phyloP scores from a whole-genome alignment of 2,888 invertebrate species.

The Pandemis heparana region DNA sequence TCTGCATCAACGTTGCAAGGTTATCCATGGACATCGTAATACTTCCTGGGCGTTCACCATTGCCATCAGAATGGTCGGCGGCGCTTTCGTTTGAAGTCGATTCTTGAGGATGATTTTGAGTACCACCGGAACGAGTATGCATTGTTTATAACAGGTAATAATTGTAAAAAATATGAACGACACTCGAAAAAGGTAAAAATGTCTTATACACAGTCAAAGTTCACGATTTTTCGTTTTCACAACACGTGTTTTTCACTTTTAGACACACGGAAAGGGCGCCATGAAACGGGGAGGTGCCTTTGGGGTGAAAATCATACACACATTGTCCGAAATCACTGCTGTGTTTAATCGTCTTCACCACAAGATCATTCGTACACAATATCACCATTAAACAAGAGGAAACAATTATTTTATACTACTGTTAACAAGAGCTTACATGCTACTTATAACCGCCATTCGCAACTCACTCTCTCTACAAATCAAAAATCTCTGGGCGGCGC shows the following conservation, averaged over 20 bases:
- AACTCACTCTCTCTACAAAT: too few species aligned
- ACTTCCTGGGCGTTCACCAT: not conserved
- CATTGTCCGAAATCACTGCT: too few species aligned
- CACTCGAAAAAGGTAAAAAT: not conserved
- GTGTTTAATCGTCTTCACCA: too few species aligned
- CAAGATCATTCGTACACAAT: accelerated
- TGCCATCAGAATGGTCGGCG: not conserved
- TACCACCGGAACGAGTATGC: not conserved
- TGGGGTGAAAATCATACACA: too few species aligned
- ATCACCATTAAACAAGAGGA: too few species aligned
- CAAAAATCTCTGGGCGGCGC: too few species aligned
- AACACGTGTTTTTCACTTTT: not conserved
- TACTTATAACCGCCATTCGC: too few species aligned
- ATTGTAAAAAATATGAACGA: not conserved
- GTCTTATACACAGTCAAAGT: not conserved
- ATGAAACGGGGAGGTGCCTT: not conserved
- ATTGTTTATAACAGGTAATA: not conserved
- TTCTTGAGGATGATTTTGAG: not conserved
- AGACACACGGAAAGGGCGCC: conserved; percentile 16
- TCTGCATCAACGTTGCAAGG: not conserved
- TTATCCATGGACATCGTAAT: not conserved
- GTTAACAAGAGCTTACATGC: too few species aligned
- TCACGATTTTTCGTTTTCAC: not conserved
- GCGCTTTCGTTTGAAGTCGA: not conserved
- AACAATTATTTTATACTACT: too few species aligned